Evolutionary conservation across 37 sponge, comb jelly and placozoan genomes (phyloP), one percentile per base, ranked within the genome.

Genomic region (Cliona cf. orientalis): DNA sequence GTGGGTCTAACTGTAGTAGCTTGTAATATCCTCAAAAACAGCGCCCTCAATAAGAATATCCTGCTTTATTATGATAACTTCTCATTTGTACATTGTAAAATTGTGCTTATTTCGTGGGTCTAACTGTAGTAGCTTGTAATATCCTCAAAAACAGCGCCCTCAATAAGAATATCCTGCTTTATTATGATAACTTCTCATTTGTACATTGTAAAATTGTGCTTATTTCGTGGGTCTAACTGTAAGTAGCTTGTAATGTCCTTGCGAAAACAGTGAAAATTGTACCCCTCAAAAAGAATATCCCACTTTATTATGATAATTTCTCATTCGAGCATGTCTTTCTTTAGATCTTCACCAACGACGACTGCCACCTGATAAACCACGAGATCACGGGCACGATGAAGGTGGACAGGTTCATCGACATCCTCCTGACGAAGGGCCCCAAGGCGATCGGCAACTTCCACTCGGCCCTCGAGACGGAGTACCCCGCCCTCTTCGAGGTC

Each of bases 341-440:
- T n/a, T 42, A 79, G 77, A 56, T 88, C 14, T 89, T 89, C 69
- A 72, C 44, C 38, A 29, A 40, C 2, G 46, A 64, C 39, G 90
- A 89, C 58, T 82, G 83, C 65, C 84, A 89, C 2, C 32, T 79
- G 4, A 73, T 89, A 14, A 14, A 69, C 14, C 35, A 69, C 25
- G 71, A 71, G 38, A 35, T 76, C n/a, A 75, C 78, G 11, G 55
- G 77, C 14, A 42, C 46, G 0, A 29, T 55, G 11, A 72, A 56
- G 36, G 67, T 89, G 63, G 84, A 89, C 69, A 89, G 66, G 62
- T 89, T 77, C 49, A 71, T 89, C 7, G 90, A 89, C 35, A 76
- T 89, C 21, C 34, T 89, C 0, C 78, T 89, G n/a, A 84, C 84
- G 4, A 83, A 83, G 38, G 84, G 90, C 38, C 79, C 79, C 37